These are phyloP conservation scores for Halcyon badia DNA, from an alignment of 2,797 vertebrate species.

Conservation along the genomic window DNA sequence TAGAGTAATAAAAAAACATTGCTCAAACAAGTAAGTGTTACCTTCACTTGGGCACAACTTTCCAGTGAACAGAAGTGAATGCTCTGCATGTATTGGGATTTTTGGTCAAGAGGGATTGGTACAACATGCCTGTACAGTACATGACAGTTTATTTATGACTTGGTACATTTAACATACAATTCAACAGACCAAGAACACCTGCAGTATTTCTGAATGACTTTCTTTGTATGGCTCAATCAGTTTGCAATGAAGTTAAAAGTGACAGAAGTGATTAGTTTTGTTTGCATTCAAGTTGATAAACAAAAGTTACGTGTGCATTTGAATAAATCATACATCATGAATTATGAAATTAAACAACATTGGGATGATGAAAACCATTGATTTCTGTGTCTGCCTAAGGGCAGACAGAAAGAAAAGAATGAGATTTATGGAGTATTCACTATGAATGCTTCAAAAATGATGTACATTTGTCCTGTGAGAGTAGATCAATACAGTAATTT, in stretches of 20 bases:
- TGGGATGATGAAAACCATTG: conserved; percentile 44
- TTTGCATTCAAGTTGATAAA: conserved; percentile 45
- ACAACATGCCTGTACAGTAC: neutral
- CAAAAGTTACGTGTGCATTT: conserved; percentile 37
- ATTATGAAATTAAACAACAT: conserved; percentile 46
- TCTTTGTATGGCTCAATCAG: neutral
- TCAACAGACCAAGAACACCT: neutral
- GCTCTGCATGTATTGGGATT: neutral
- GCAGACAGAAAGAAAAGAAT: conserved; percentile 55
- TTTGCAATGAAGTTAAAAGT: neutral
- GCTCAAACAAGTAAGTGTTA: neutral
- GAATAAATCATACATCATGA: conserved; percentile 62
- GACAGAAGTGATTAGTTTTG: conserved; percentile 25
- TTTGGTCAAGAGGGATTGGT: neutral
- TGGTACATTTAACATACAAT: neutral
- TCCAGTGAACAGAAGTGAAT: rapidly evolving
- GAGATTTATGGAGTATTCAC: conserved; percentile 19
- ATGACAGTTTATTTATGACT: neutral
- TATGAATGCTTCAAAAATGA: conserved; percentile 24
- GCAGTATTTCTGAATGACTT: neutral
- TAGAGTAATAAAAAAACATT: neutral
- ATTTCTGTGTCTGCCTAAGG: conserved; percentile 63
- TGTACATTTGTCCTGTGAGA: conserved; percentile 33
- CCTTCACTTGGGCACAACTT: neutral
- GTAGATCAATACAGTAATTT: conserved; percentile 54